Evolutionary conservation across 2,888 invertebrate species (phyloP), one percentile per base, ranked within the genome.

Genomic region (Heliconius sara): DNA sequence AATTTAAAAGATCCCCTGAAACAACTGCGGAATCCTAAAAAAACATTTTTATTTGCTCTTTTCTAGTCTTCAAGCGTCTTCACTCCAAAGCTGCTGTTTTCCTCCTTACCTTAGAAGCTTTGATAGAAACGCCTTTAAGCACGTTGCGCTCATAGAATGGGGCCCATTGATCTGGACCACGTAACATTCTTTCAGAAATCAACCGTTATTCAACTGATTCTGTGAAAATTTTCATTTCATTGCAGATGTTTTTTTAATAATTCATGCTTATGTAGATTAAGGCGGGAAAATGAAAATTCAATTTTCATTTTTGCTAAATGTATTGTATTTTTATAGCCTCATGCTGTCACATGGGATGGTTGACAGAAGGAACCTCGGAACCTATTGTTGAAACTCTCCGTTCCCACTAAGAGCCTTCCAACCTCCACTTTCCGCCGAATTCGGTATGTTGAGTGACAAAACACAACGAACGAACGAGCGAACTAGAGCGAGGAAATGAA

Each of bases 71-170:
- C 74, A 77, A 80, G 77, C 80, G 79, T 82, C 80, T 79, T 79
- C 66, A 75, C 66, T 70, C 78, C 68, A 78, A 78, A 76, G 76
- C 72, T 75, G 47, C 57, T 76, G 79, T 77, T 79, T 79, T 67
- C 74, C 60, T 34, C 74, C 77, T 79, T 78, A 79, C 77, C 78
- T 76, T 73, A 80, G 80, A 79, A 78, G 68, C 68, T 80, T 82
- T 77, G 77, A 77, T 79, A 80, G 77, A 81, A 80, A 82, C 66
- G 77, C 78, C 79, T 76, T 73, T 79, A 82, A 79, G 82, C 82
- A 80, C 79, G 79, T 82, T 74, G 76, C 77, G 47, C 76, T 82
- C 76, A 79, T 76, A 73, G 71, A 39, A 66, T 27, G 77, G 77
- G 72, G 77, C 76, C 75, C 75, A 80, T 79, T 82, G 77, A 81